These are phyloP conservation scores for Hoplostethus mediterraneus DNA, from an alignment of 2,797 vertebrate species.

Conservation along the genomic window DNA sequence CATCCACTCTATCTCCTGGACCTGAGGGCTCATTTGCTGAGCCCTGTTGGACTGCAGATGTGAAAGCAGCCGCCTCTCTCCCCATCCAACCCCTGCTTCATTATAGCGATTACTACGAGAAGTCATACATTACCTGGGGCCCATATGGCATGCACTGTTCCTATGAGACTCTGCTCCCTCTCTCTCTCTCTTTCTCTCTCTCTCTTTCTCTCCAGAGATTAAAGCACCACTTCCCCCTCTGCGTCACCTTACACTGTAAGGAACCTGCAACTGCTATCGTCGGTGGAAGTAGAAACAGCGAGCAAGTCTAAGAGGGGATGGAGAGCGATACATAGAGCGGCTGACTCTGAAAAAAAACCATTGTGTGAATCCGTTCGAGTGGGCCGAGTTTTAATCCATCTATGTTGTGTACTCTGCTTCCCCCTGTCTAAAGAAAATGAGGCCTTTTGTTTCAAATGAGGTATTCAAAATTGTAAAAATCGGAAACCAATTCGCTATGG, in stretches of 20 bases:
- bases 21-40: slow-evolving; percentile 59
- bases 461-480: too few species aligned
- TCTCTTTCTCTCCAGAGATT: slow-evolving; percentile 39
- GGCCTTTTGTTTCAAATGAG: too few species aligned
- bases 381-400: too few species aligned
- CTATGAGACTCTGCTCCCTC: slow-evolving; percentile 33
- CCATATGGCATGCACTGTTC: slow-evolving; percentile 32
- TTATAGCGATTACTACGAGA: slow-evolving; percentile 55
- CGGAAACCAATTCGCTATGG: too few species aligned
- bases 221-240: slow-evolving; percentile 17
- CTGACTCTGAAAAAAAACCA: background rate
- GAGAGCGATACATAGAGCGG: background rate
- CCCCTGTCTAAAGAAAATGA: too few species aligned
- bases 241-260: slow-evolving; percentile 16
- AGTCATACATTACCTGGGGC: slow-evolving; percentile 60
- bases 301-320: background rate
- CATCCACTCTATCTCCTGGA: slow-evolving; percentile 47
- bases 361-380: too few species aligned
- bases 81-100: slow-evolving; percentile 49
- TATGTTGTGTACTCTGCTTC: too few species aligned
- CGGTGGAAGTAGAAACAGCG: slow-evolving; percentile 12
- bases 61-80: background rate
- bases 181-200: background rate
- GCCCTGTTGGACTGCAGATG: slow-evolving; percentile 14
- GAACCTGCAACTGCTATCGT: slow-evolving; percentile 19